Percentiles rank a stretch among this genome's conserved stretches.
Conservation (phyloP, 2,113 vertebrate genomes). For the Tyto alba region DNA sequence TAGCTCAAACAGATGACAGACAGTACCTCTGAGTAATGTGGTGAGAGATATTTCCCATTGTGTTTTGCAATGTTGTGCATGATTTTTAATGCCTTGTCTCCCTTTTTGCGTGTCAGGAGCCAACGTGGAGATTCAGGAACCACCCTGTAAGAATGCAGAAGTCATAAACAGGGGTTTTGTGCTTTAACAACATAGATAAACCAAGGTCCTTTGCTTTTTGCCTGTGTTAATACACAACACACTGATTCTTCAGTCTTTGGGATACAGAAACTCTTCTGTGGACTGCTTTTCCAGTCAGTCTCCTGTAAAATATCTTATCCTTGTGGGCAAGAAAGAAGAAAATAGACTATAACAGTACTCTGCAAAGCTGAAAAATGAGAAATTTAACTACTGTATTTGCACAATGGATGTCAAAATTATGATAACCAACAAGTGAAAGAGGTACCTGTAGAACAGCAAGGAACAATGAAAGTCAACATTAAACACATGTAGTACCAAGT, state of each 20-base stretch:
- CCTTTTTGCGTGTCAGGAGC: constrained; percentile 88
- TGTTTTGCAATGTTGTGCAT: constrained; percentile 83
- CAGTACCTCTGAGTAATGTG: constrained; percentile 80
- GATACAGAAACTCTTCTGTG: not conserved
- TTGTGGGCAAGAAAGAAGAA: not conserved
- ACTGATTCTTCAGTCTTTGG: not conserved
- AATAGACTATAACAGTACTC: not conserved
- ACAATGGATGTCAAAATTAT: not conserved
- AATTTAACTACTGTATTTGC: not conserved
- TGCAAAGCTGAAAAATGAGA: not conserved
- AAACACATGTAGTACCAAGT: not conserved
- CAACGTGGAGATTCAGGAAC: constrained; percentile 96
- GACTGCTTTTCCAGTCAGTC: not conserved
- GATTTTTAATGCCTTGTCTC: constrained; percentile 79
- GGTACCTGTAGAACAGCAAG: not conserved
- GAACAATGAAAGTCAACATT: not conserved
- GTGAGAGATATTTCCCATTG: constrained; percentile 80
- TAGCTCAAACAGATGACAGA: not conserved
- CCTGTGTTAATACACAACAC: not conserved
- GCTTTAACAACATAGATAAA: not conserved
- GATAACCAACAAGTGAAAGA: not conserved
- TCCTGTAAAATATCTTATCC: not conserved
- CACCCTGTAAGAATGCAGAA: constrained; percentile 72
- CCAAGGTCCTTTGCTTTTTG: not conserved
- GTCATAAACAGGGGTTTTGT: not conserved